Evolutionary conservation across 1,140 invertebrate species (phyloP).

Genomic region (Zaprionus lachaisei): DNA sequence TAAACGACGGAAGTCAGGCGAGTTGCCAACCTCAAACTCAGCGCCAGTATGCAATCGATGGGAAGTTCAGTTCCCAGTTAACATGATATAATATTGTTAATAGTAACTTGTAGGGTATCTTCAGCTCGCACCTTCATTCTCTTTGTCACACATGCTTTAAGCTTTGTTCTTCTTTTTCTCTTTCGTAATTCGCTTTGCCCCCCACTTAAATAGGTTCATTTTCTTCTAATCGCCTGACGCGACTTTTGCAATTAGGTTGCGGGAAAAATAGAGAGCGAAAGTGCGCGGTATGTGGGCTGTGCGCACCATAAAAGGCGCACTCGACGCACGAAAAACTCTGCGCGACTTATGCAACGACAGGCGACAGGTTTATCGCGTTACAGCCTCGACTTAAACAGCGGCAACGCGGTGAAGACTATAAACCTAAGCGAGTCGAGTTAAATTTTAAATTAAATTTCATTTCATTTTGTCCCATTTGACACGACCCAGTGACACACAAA

Average conservation of each 20-base stretch:
- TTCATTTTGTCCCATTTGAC: slow-evolving; percentile 42
- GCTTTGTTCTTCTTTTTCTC: slow-evolving; percentile 8
- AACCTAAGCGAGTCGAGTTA: neutral
- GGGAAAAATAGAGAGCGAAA: slow-evolving; percentile 51
- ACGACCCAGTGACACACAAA: slow-evolving; percentile 62
- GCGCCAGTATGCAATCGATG: neutral
- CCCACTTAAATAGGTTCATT: slow-evolving; percentile 2
- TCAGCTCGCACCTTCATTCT: neutral
- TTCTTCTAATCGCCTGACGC: slow-evolving; percentile 43
- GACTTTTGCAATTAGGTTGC: neutral
- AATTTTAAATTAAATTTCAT: slow-evolving; percentile 42
- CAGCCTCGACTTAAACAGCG: neutral
- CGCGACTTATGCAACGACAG: slow-evolving; percentile 56
- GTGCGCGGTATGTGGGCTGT: slow-evolving; percentile 52
- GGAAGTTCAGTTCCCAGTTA: neutral
- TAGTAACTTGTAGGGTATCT: neutral
- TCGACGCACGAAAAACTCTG: slow-evolving; percentile 9
- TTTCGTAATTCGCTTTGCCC: slow-evolving; percentile 27
- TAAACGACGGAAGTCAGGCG: slow-evolving; percentile 73
- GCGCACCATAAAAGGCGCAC: neutral
- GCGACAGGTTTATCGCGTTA: slow-evolving; percentile 51
- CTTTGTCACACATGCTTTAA: neutral
- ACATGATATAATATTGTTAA: neutral
- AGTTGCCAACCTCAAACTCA: slow-evolving; percentile 32
- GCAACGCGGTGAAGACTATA: neutral